These are phyloP conservation scores for Amphipyra berbera DNA, from an alignment of 2,888 invertebrate species.

Conservation along the genomic window DNA sequence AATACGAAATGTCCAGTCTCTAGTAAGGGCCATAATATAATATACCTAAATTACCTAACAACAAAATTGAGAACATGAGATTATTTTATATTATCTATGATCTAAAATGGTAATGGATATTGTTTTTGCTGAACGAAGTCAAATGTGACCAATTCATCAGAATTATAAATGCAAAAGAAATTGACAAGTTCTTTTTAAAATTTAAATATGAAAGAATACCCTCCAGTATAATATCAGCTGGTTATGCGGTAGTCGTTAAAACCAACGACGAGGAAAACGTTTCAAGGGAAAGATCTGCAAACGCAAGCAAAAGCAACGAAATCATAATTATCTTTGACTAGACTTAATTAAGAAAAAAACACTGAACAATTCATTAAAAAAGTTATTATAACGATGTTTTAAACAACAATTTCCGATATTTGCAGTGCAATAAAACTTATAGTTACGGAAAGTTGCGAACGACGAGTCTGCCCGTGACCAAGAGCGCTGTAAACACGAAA, in stretches of 20 bases:
- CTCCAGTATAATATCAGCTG: slow-evolving; percentile 21
- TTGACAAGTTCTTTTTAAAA: background rate
- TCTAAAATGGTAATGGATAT: no score
- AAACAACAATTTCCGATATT: slow-evolving; percentile 36
- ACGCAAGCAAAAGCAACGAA: slow-evolving; percentile 18
- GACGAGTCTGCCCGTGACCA: slow-evolving; percentile 49
- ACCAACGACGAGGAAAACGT: slow-evolving; percentile 30
- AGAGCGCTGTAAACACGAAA: slow-evolving; percentile 47
- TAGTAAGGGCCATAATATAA: no score
- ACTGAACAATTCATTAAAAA: background rate
- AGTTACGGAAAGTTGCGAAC: slow-evolving; percentile 24
- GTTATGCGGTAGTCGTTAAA: slow-evolving; percentile 30
- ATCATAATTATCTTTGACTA: background rate
- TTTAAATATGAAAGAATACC: slow-evolving; percentile 2
- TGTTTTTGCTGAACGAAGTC: no score
- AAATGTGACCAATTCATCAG: no score
- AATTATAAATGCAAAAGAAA: background rate
- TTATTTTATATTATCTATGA: no score
- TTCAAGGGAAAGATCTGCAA: slow-evolving; percentile 15
- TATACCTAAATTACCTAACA: no score
- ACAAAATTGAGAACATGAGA: no score
- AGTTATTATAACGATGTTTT: background rate
- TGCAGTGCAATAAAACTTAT: slow-evolving; percentile 39
- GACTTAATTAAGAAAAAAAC: background rate
- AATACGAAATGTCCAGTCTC: no score